A percentile compares a stretch with the other conserved stretches of the same genome.
These are phyloP conservation scores for Chelonus insularis DNA, from an alignment of 1,140 invertebrate species.

Conservation along the genomic window DNA sequence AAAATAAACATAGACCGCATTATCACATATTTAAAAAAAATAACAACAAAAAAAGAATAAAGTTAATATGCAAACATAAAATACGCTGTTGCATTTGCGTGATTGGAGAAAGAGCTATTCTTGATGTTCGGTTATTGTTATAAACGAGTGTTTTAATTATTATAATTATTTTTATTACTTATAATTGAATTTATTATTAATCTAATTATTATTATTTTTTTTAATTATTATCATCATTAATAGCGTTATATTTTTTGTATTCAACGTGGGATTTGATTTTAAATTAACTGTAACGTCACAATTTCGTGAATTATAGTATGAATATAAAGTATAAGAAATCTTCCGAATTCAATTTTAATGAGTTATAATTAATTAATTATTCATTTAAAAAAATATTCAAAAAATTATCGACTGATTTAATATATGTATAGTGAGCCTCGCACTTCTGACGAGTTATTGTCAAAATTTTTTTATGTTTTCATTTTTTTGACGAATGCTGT, in stretches of 20 bases:
- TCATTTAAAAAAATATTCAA: too few species aligned
- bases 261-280: slow-evolving; percentile 16
- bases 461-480: neutral
- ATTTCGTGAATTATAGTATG: too few species aligned
- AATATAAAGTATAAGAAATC: too few species aligned
- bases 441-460: neutral
- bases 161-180: slow-evolving; percentile 13
- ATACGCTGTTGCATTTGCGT: too few species aligned
- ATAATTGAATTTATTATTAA: slow-evolving; percentile 19
- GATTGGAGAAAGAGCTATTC: too few species aligned
- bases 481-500: neutral
- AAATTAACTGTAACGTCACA: slow-evolving; percentile 10
- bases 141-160: neutral
- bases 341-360: too few species aligned
- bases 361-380: too few species aligned
- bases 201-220: slow-evolving; percentile 7
- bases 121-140: neutral
- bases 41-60: too few species aligned
- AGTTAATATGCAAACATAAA: too few species aligned
- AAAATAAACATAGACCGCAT: neutral
- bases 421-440: neutral
- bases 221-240: neutral
- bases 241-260: slow-evolving; percentile 9
- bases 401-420: neutral
- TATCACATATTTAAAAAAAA: too few species aligned